A percentile compares a stretch with the other conserved stretches of the same genome.
Evolutionary conservation across 2,888 invertebrate species (phyloP).

Genomic region (Dione vanillae): DNA sequence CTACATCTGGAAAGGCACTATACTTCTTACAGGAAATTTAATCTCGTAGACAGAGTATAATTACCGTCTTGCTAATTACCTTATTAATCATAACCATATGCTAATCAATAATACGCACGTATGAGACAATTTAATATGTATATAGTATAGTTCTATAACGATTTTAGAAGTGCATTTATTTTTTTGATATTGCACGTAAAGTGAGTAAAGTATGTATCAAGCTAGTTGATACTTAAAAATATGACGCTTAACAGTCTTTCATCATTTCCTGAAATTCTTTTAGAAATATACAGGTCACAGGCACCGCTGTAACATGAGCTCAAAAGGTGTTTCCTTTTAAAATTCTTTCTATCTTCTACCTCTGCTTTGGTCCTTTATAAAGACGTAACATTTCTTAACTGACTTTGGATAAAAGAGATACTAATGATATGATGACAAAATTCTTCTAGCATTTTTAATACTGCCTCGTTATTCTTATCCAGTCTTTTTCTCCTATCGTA

Average conservation of each 20-base stretch:
- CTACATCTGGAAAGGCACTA: constrained; percentile 75
- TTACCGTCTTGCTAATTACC: not conserved
- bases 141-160: constrained; percentile 2
- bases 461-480: constrained; percentile 70
- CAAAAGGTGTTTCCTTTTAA: constrained; percentile 20
- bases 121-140: not conserved
- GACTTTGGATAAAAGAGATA: constrained; percentile 58
- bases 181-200: constrained; percentile 2
- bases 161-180: constrained; percentile 12
- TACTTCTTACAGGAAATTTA: constrained; percentile 65
- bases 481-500: constrained; percentile 73
- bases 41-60: constrained; percentile 1
- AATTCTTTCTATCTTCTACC: constrained; percentile 13
- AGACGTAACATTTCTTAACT: constrained; percentile 57
- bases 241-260: constrained; percentile 44
- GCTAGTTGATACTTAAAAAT: constrained; percentile 17
- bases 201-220: constrained; percentile 1
- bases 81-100: not conserved
- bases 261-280: constrained; percentile 31
- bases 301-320: constrained; percentile 26
- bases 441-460: constrained; percentile 65
- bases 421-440: constrained; percentile 78
- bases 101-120: constrained; percentile 6
- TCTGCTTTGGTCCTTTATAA: constrained; percentile 68
- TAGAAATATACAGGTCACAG: constrained; percentile 27